Evolutionary conservation across 2,113 vertebrate species (phyloP), one percentile per base, ranked within the genome.

Genomic region (Circaetus gallicus): DNA sequence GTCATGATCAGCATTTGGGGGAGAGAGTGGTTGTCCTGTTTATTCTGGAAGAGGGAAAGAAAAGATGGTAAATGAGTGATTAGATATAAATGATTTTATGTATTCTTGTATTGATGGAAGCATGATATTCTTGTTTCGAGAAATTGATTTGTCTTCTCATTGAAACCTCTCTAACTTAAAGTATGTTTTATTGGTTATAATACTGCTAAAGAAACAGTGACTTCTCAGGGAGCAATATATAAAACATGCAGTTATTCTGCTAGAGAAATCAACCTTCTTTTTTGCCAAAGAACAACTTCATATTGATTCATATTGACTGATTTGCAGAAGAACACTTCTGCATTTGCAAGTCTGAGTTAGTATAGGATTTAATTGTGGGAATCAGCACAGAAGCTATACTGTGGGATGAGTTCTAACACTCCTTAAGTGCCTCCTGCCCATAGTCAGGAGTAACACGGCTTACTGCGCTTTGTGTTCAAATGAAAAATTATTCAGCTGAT

Each of bases 401-500:
- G 6, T 62, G 72, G 89, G n/a, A 8, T 20, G 61, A 12, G 47
- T 11, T 50, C 45, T 14, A 1, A 16, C 56, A 36, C n/a, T 65
- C 50, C 42, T 38, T 1, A 7, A 18, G 69, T 32, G 80, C 67
- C 34, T 76, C 29, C 66, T 92, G 71, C 43, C 58, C 29, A 0
- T 10, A 1, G 0, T 13, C 14, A 5, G 81, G 49, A 17, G 72
- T 40, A 10, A 1, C 2, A 1, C 1, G 4, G 25, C 32, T 55
- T 4, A 0, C 3, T 34, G 28, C 1, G 4, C 67, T 58, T 32
- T 3, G 2, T 0, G 0, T 53, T 58, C n/a, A 63, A 10, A 24
- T 42, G 7, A 25, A 28, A 58, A 55, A 16, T 2, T 3, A 3
- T 0, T 7, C 32, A 25, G 0, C 4, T 81, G 31, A 42, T 50